Evolutionary conservation across 2,113 vertebrate genomes (phyloP).

Genomic region (Hippocampus comes): DNA sequence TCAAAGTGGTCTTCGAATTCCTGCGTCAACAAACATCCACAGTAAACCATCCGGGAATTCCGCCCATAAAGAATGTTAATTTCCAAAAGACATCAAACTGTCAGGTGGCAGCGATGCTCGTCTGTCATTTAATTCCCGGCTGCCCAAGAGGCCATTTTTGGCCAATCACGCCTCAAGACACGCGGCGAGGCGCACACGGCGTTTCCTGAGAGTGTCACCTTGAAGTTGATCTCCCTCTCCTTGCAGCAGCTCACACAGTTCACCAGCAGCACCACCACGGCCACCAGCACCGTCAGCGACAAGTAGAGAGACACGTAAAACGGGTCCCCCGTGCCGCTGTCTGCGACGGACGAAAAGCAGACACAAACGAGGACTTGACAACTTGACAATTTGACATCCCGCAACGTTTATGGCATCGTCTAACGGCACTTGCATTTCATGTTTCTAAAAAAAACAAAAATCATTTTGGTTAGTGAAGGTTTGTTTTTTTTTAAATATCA

Average conservation of each 20-base stretch:
- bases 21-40: constrained; percentile 56
- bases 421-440: too few relatives aligned
- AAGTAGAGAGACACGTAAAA: constrained; percentile 52
- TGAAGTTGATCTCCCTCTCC: constrained; percentile 93
- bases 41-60: neutral
- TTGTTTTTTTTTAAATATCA: too few relatives aligned
- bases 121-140: neutral
- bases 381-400: neutral
- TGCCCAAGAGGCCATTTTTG: neutral
- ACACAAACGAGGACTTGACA: constrained; percentile 17
- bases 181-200: constrained; percentile 3
- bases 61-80: neutral
- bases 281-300: constrained; percentile 75
- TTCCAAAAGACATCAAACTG: neutral
- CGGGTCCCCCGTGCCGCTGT: constrained; percentile 26
- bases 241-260: constrained; percentile 97
- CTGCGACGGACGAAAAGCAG: constrained; percentile 37
- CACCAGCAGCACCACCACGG: constrained; percentile 79
- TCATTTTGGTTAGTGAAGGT: too few relatives aligned
- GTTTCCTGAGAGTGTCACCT: constrained; percentile 74
- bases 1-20: constrained; percentile 99
- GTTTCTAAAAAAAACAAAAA: too few relatives aligned
- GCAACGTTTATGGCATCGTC: too few relatives aligned
- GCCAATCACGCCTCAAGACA: neutral
- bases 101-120: neutral